These are phyloP conservation scores for Cottoperca gobio DNA, from an alignment of 2,797 vertebrate genomes.

Conservation along the genomic window DNA sequence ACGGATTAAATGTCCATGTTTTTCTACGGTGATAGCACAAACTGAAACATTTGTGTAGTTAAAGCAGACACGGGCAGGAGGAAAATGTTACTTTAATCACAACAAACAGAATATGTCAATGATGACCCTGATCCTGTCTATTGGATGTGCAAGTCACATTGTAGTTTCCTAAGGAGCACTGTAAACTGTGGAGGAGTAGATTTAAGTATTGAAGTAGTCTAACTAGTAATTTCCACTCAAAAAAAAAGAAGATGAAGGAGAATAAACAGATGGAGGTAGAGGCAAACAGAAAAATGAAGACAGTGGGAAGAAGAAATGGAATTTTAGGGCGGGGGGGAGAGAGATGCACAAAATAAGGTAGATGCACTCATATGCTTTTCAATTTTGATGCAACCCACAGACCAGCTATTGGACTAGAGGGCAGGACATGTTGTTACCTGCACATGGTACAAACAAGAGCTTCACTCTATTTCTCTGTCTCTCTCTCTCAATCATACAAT, in stretches of 20 bases:
- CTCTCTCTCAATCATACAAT: conserved; percentile 23
- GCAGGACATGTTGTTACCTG: conserved; percentile 55
- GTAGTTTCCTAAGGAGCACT: neutral
- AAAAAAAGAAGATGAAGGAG: neutral
- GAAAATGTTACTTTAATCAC: neutral
- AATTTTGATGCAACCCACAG: conserved; percentile 49
- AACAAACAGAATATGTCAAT: neutral
- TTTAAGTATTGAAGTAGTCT: neutral
- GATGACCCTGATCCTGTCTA: conserved; percentile 10
- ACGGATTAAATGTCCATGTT: conserved; percentile 5
- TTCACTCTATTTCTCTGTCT: conserved; percentile 9
- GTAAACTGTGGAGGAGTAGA: neutral
- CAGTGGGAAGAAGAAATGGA: conserved; percentile 6
- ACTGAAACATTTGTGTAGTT: neutral
- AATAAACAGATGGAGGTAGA: neutral
- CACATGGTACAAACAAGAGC: conserved; percentile 20
- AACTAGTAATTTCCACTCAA: neutral
- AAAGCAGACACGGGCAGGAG: neutral
- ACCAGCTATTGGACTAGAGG: conserved; percentile 55
- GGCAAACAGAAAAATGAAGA: conserved; percentile 9
- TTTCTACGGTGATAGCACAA: neutral
- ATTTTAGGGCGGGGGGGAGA: conserved; percentile 1
- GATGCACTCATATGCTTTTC: conserved; percentile 48
- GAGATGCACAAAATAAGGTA: conserved; percentile 37
- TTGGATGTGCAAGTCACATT: conserved; percentile 2